Evolutionary conservation across 2,113 vertebrate genomes (phyloP), one percentile per base, ranked within the genome.

Genomic region (Odobenus rosmarus): DNA sequence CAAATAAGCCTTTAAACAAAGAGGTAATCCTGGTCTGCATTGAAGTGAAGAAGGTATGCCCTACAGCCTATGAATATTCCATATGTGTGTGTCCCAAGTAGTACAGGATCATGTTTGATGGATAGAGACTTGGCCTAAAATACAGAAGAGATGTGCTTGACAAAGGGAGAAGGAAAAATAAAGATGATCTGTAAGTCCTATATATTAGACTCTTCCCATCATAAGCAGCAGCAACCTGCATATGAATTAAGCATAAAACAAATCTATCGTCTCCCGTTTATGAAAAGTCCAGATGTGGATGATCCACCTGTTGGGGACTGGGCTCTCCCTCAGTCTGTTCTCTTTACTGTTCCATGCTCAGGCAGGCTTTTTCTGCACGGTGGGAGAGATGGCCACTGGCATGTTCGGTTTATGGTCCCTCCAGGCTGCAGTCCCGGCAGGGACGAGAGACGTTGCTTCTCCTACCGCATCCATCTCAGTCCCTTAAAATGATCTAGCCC

Each of bases 291-390:
- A 14, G 61, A 6, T 71, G 19, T 46, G 11, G 9, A 2, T 33
- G 51, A 46, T 12, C 2, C 7, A 24, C 31, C 13, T 14, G 7
- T 26, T 4, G 15, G 61, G n/a, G 61, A 1, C 72, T 6, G 74
- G 69, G 21, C 28, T 64, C 24, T 18, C 39, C 1, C 23, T 59
- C 46, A 5, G 31, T 14, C 33, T 39, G 19, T 7, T 49, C 62
- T 21, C 57, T 51, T 59, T 8, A 7, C 3, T 51, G 7, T 55
- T 72, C 49, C 33, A 24, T 77, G 57, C 28, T 24, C 42, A 11
- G 31, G 21, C 46, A 10, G 46, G 26, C 36, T 53, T 8, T 76
- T 26, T 51, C 51, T 0, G 3, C 76, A 39, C 0, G 0, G 4
- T 19, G 31, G 59, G 28, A 64, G 76, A 55, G 64, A 53, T 12